Base-by-base conservation (phyloP, 2,113 vertebrate genomes). In the Caranx melampygus region DNA sequence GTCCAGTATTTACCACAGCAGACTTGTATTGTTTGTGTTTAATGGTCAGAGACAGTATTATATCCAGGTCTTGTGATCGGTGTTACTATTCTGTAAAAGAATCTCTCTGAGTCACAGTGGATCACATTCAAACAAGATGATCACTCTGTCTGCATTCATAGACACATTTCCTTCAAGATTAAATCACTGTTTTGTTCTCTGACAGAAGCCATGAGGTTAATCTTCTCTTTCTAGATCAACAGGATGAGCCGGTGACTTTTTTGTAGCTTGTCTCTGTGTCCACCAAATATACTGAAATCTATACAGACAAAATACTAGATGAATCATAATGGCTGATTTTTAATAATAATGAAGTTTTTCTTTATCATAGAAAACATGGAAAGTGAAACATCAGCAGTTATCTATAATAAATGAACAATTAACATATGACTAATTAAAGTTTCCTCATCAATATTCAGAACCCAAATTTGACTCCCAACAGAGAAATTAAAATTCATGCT, bases 111-210 rank as follows among this genome's bases (percentile, higher is more conserved):
- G 45, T 47, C 15, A 8, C 47, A 31, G 70, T 6, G 57, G n/a
- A 33, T 54, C 62, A 74, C 26, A 26, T 26, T 26, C 26, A 26
- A 80, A 86, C 70, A 42, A 31, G 82, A 35, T 60, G 16, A 11
- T 49, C 26, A 9, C 7, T 31, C 5, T 34, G 72, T 77, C 21
- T 58, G 18, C 62, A 66, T 54, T 70, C 1, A 58, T 11, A 62
- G 52, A 52, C 44, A 33, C 47, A 35, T 72, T 83, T 49, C 62
- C 63, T 81, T 34, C 13, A 31, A 21, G 34, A 64, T 63, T 60
- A 31, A 69, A 65, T 45, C 16, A 52, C 40, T 47, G 5, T 54
- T 68, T 76, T 63, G 45, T 79, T 70, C 18, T 45, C 42, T 51
- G 33, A 34, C 33, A 34, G 6, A 40, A 77, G 78, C 20, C 31